Conservation (phyloP, 2,113 vertebrate genomes). For the Chitala chitala region DNA sequence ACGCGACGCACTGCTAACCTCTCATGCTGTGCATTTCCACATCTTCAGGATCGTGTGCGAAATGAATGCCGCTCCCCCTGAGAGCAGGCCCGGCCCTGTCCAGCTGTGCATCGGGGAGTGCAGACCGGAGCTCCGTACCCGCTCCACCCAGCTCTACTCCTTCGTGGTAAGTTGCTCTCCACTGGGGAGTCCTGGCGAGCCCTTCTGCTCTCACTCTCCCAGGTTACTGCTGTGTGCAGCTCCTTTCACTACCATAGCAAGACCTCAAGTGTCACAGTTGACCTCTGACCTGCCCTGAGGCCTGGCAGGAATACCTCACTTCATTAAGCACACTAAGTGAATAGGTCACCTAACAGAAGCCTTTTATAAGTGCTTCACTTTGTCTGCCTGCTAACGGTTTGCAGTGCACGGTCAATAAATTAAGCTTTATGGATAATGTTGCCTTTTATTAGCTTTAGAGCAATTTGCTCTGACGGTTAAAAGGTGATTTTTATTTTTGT, state of each 20-base stretch:
- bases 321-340: background rate
- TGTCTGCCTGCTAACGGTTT: constrained; percentile 14
- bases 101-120: constrained; percentile 91
- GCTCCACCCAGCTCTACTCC: constrained; percentile 78
- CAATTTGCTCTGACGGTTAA: constrained; percentile 21
- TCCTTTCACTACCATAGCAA: background rate
- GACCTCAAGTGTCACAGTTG: background rate
- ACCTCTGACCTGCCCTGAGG: background rate
- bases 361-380: constrained; percentile 23
- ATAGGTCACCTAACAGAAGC: constrained; percentile 22
- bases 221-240: background rate
- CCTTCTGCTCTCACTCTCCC: background rate
- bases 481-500: constrained; percentile 26
- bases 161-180: constrained; percentile 82
- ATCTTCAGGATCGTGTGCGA: constrained; percentile 87
- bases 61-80: constrained; percentile 74
- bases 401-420: constrained; percentile 28
- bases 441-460: constrained; percentile 20
- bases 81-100: constrained; percentile 75
- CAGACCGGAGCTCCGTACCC: constrained; percentile 83
- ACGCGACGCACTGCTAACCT: no score
- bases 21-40: background rate
- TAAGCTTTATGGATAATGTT: constrained; percentile 18
- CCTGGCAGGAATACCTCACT: background rate
- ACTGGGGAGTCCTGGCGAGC: background rate